Conservation (phyloP, 2,888 invertebrate genomes). For the Atethmia centrago region DNA sequence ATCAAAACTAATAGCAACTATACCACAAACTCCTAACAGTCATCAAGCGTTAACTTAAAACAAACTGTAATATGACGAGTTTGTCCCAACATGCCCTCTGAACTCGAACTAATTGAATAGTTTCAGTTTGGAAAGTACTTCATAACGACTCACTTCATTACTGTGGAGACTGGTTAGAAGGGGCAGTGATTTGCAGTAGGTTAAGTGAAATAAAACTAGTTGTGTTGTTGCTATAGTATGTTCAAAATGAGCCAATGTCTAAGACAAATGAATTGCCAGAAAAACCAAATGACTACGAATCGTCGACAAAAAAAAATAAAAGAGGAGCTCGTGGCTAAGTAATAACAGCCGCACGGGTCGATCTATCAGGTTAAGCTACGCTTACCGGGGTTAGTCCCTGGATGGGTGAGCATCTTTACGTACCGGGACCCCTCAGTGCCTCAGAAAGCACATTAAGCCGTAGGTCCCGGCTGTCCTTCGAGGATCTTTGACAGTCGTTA, state of each 20-base stretch:
- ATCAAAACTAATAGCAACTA: constrained; percentile 14
- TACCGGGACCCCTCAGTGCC: no score
- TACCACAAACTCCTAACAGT: constrained; percentile 36
- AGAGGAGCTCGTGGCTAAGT: no score
- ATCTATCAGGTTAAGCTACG: no score
- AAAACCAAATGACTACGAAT: neutral
- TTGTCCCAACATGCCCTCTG: constrained; percentile 5
- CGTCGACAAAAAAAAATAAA: no score
- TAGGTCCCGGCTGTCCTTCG: no score
- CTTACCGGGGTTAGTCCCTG: no score
- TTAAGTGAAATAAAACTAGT: neutral
- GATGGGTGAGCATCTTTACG: no score
- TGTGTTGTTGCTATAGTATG: neutral
- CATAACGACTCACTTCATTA: constrained; percentile 30
- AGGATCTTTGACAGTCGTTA: no score
- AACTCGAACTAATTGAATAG: constrained; percentile 52
- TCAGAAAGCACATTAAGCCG: no score
- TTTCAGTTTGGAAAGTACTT: constrained; percentile 45
- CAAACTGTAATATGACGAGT: constrained; percentile 29
- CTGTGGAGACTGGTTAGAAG: neutral
- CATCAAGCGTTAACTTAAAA: constrained; percentile 39
- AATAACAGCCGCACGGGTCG: no score
- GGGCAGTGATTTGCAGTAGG: neutral
- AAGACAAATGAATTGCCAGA: neutral
- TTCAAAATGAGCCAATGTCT: neutral